Evolutionary conservation across 64 coral and sea anemone species (phyloP), one percentile per base, ranked within the genome.

Genomic region (Anthopleura sola): DNA sequence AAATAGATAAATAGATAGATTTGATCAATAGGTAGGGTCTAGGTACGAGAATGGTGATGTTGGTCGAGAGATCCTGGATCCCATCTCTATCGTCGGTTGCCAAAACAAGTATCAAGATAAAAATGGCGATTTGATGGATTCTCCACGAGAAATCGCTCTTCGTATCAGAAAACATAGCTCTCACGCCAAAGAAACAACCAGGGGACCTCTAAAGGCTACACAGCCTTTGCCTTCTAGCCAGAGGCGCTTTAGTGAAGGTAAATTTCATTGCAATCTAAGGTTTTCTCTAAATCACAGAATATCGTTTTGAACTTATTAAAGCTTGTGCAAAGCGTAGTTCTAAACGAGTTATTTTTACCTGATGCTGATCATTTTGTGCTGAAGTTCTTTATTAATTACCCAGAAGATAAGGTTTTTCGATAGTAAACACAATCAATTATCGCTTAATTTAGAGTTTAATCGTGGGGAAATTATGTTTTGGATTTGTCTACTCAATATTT

Each of bases 201-300:
- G 34, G 38, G 37, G 78, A 49, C 78, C 84, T n/a, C 17, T 86
- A 36, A 91, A 66, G 29, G 84, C 84, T 38, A 81, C 37, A 75
- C 56, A 64, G 18, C 83, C 89, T 31, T 54, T 77, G 37, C 47
- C 75, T 7, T 80, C 75, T 24, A 78, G 2, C 21, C 60, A 60
- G 17, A 60, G 84, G 64, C 83, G 84, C 34, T 49, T 81, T 13
- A 91, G 84, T 36, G 89, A 86, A 82, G 89, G 83, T 91, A 91
- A 79, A 12, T n/a, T 3, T 32, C 28, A 14, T 34, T 71, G 24
- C 13, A 15, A n/a, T 7, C 2, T 62, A 26, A n/a, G n/a, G n/a
- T n/a, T n/a, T n/a, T n/a, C n/a, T n/a, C n/a, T n/a, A n/a, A n/a
- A n/a, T n/a, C n/a, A n/a, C n/a, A n/a, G n/a, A n/a, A n/a, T n/a